Percentiles rank a stretch among this genome's conserved stretches.
These are phyloP conservation scores for Enteromius mattozi DNA, from an alignment of 2,797 vertebrate genomes.

Conservation along the genomic window DNA sequence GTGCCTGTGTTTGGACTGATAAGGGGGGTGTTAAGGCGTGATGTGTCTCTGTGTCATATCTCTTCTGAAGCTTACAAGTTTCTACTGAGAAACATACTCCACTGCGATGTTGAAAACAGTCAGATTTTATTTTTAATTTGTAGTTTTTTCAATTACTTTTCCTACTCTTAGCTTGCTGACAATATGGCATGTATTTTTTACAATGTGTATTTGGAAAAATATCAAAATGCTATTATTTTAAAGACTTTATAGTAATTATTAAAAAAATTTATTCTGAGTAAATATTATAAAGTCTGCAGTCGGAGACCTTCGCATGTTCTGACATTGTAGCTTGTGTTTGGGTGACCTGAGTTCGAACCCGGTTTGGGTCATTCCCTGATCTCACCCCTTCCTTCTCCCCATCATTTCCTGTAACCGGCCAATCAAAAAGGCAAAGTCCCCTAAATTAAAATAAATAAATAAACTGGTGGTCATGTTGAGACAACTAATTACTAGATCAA, in stretches of 20 bases:
- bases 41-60: constrained; percentile 59
- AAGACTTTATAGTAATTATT: neutral
- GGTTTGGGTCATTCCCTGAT: neutral
- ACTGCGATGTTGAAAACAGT: neutral
- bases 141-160: neutral
- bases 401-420: constrained; percentile 5
- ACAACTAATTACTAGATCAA: constrained; percentile 17
- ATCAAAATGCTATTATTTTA: neutral
- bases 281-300: neutral
- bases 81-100: neutral
- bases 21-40: constrained; percentile 53
- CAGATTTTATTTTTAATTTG: neutral
- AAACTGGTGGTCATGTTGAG: constrained; percentile 18
- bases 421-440: constrained; percentile 18
- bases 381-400: constrained; percentile 14
- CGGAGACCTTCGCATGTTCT: neutral
- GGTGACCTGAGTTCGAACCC: constrained; percentile 14
- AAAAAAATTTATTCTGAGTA: neutral
- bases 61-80: constrained; percentile 15
- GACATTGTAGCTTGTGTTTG: constrained; percentile 22
- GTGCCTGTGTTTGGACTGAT: constrained; percentile 57
- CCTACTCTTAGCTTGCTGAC: no score
- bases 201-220: neutral
- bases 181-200: neutral
- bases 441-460: constrained; percentile 22